Conservation (phyloP, 2,797 vertebrate genomes). For the Phylloscopus collybita region DNA sequence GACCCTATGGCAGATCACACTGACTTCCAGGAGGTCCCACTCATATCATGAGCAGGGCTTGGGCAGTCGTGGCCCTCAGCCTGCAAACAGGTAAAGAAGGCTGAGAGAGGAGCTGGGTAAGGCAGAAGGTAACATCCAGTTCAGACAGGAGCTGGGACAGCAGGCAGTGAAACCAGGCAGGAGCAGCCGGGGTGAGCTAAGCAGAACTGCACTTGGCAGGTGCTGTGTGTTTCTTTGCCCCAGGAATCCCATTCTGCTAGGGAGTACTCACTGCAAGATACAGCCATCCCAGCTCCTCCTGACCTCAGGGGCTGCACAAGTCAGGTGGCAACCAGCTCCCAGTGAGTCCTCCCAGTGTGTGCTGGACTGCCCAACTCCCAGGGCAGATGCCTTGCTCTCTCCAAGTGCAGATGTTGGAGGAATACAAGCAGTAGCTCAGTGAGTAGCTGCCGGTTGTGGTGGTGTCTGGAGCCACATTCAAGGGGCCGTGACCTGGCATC, state of each 20-base stretch:
- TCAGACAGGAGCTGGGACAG: neutral
- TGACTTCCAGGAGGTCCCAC: neutral
- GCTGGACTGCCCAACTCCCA: neutral
- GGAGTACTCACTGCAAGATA: neutral
- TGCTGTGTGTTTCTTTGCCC: neutral
- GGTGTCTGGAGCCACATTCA: neutral
- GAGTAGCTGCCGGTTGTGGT: neutral
- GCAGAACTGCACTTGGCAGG: neutral
- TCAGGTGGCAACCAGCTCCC: neutral
- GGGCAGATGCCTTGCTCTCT: neutral
- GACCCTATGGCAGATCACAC: neutral
- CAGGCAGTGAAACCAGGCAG: neutral
- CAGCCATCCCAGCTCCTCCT: neutral
- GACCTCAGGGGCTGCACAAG: neutral
- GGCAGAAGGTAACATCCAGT: neutral
- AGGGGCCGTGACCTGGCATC: neutral
- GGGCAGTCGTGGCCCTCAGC: neutral
- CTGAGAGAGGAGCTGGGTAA: neutral
- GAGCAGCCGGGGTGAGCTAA: neutral
- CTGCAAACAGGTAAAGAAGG: neutral
- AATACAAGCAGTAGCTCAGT: neutral
- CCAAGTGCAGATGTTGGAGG: neutral
- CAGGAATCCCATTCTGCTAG: neutral
- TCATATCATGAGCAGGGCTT: rapidly evolving
- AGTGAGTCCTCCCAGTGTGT: rapidly evolving